Evolutionary conservation across 2,888 invertebrate genomes (phyloP).

Genomic region (Metallyticus violacea): DNA sequence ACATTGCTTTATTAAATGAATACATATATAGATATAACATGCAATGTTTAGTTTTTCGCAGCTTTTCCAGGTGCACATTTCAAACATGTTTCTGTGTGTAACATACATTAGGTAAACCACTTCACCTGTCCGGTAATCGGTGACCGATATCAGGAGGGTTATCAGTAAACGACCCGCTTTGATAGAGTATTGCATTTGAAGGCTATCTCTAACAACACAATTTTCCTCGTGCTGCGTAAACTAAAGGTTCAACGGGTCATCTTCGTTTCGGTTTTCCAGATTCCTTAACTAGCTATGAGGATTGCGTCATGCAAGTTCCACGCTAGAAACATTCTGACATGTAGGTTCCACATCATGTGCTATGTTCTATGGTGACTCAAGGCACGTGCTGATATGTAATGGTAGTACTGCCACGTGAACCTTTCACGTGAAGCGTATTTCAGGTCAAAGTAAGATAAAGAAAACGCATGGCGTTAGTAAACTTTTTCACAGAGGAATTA

Average conservation of each 20-base stretch:
- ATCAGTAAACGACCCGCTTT: neutral
- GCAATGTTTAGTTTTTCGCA: too few species aligned
- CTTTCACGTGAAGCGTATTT: neutral
- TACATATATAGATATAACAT: too few species aligned
- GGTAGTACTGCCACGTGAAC: neutral
- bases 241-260: neutral
- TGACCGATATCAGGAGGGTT: neutral
- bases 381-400: neutral
- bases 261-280: neutral
- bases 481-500: too few species aligned
- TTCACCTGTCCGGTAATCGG: neutral
- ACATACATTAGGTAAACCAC: too few species aligned
- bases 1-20: too few species aligned
- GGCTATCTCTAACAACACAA: neutral
- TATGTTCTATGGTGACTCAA: neutral
- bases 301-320: neutral
- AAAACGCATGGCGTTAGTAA: neutral
- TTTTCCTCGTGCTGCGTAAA: neutral
- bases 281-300: neutral
- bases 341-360: neutral
- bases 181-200: neutral
- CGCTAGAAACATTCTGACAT: too few species aligned
- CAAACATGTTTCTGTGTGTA: too few species aligned
- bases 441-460: neutral
- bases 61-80: too few species aligned